Conservation (phyloP, 2,113 vertebrate genomes). For the Picathartes gymnocephalus region DNA sequence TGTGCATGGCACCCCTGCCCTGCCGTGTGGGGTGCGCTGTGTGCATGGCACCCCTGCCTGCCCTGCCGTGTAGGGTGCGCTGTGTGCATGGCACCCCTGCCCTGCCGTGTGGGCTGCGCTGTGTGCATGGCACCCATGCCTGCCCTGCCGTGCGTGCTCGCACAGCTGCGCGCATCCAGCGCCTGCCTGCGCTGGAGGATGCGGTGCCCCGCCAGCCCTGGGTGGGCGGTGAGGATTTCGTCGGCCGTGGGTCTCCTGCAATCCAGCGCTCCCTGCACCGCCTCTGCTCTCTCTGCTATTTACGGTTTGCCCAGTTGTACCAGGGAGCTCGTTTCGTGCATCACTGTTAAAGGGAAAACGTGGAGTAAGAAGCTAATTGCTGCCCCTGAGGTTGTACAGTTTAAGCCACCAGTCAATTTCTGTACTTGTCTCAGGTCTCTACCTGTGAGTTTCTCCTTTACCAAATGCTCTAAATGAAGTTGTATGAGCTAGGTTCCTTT, state of each 20-base stretch:
- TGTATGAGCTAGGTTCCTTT: not conserved
- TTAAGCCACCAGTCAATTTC: not conserved
- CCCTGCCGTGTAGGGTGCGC: not conserved
- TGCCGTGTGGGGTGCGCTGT: not conserved
- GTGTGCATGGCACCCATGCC: not conserved
- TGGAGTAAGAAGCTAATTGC: fast-evolving
- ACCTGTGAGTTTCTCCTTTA: not conserved
- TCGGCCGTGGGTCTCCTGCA: not conserved
- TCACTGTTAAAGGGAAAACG: not conserved
- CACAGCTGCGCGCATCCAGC: not conserved
- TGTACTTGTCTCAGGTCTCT: not conserved
- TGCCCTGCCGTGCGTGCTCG: no score
- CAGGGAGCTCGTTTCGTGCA: not conserved
- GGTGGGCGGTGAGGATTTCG: no score
- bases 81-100: not conserved
- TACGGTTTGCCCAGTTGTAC: not conserved
- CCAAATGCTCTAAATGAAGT: not conserved
- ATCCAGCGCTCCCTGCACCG: not conserved
- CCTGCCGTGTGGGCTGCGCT: no score
- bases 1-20: not conserved
- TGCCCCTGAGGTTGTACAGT: not conserved
- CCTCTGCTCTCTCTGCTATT: not conserved
- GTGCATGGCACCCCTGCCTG: not conserved
- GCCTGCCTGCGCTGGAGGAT: not conserved
- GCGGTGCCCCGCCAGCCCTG: not conserved